Percentiles rank a stretch among this genome's conserved stretches.
Conservation (phyloP, 2,888 invertebrate species). For the Venustoraphidia nigricollis region DNA sequence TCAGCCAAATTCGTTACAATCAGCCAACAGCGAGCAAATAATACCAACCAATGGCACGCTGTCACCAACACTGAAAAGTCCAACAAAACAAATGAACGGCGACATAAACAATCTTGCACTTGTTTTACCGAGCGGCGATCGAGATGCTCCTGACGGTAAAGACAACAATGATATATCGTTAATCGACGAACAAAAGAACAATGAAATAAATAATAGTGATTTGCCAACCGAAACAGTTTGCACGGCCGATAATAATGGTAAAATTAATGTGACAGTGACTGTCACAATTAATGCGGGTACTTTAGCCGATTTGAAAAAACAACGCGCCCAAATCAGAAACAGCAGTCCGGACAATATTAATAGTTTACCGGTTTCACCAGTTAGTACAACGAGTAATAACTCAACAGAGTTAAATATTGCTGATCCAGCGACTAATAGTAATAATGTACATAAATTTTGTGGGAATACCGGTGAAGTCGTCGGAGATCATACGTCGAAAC, state of each 20-base stretch:
- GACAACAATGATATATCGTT: conserved; percentile 55
- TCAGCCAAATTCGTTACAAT: too few relatives aligned
- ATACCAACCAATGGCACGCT: too few relatives aligned
- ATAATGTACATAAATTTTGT: conserved; percentile 41
- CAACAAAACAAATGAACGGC: too few relatives aligned
- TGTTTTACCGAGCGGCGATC: conserved; percentile 24
- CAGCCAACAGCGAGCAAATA: too few relatives aligned
- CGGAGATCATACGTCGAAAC: conserved; percentile 51
- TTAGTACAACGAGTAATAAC: conserved; percentile 24
- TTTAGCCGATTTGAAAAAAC: conserved; percentile 84
- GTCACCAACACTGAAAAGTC: too few relatives aligned
- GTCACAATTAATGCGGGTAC: conserved; percentile 74
- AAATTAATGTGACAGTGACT: conserved; percentile 70
- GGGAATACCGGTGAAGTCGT: conserved; percentile 67
- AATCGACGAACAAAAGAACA: conserved; percentile 39
- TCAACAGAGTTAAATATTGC: conserved; percentile 23
- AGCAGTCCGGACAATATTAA: conserved; percentile 32
- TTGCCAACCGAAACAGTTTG: conserved; percentile 35
- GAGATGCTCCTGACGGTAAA: conserved; percentile 67
- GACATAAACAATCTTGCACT: too few relatives aligned
- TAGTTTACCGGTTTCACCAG: conserved; percentile 20
- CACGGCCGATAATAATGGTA: conserved; percentile 66
- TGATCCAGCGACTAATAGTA: conserved; percentile 22
- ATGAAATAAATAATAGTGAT: conserved; percentile 18
- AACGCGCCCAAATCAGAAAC: conserved; percentile 68